A percentile compares a stretch with the other conserved stretches of the same genome.
These are phyloP conservation scores for Platorchestia sp. DNA, from an alignment of 1,140 invertebrate species.

Conservation along the genomic window DNA sequence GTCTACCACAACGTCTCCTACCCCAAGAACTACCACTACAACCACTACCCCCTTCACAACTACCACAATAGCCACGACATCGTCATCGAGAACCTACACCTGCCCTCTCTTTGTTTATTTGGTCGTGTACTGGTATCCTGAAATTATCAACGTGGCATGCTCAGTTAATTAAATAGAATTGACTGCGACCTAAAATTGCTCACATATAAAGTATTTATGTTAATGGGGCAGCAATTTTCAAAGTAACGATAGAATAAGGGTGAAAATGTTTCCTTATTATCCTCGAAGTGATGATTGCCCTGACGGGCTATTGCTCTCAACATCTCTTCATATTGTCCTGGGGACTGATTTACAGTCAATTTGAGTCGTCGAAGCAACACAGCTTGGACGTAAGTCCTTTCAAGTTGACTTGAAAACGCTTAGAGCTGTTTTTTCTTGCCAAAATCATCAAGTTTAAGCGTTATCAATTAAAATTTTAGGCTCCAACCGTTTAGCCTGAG, in stretches of 20 bases:
- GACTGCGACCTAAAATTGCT: background rate
- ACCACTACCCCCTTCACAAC: background rate
- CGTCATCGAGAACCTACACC: background rate
- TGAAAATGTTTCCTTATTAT: background rate
- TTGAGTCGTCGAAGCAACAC: no score
- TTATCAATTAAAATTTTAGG: no score
- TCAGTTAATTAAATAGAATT: background rate
- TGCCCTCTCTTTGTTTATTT: background rate
- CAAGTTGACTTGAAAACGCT: no score
- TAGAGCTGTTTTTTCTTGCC: no score
- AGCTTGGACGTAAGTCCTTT: no score
- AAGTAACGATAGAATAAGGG: background rate
- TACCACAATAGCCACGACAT: background rate
- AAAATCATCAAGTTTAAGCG: no score
- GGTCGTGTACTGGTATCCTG: constrained; percentile 29
- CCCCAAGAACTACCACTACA: background rate
- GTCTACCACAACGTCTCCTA: background rate
- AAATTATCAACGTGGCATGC: background rate
- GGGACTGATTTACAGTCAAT: background rate
- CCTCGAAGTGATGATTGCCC: background rate
- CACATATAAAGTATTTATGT: background rate
- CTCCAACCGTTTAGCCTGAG: no score
- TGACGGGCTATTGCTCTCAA: background rate
- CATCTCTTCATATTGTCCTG: background rate
- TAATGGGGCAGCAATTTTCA: background rate